A percentile compares a stretch with the other conserved stretches of the same genome.
Conservation (phyloP, 2,797 vertebrate species). For the Sorex maritimensis region DNA sequence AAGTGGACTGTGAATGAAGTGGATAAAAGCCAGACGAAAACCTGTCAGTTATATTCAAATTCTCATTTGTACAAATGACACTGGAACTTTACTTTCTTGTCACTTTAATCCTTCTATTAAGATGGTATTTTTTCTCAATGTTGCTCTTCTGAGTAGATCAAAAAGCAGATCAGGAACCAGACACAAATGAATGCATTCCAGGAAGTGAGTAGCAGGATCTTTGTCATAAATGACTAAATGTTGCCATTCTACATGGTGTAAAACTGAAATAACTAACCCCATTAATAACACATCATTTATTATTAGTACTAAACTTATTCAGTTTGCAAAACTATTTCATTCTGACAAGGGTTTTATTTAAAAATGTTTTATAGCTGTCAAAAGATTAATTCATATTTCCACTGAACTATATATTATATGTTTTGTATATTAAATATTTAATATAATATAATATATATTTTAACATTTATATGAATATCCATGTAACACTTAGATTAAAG, state of each 20-base stretch:
- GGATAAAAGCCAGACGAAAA: constrained; percentile 49
- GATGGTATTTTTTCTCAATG: constrained; percentile 84
- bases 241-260: constrained; percentile 65
- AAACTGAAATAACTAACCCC: constrained; percentile 85
- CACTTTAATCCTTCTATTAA: constrained; percentile 74
- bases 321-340: constrained; percentile 83
- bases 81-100: constrained; percentile 71
- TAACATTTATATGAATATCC: neutral
- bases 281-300: constrained; percentile 68
- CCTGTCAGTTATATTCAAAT: neutral
- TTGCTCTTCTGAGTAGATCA: constrained; percentile 88
- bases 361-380: constrained; percentile 21
- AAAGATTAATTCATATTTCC: constrained; percentile 62
- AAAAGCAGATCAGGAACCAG: constrained; percentile 85
- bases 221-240: constrained; percentile 78
- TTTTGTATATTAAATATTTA: neutral
- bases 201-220: constrained; percentile 90
- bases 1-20: neutral
- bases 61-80: constrained; percentile 52
- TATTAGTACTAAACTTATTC: constrained; percentile 64
- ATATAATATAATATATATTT: neutral
- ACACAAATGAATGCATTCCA: constrained; percentile 85
- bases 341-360: constrained; percentile 66
- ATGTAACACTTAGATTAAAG: too few relatives aligned
- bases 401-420: neutral